Evolutionary conservation across 2,888 invertebrate species (phyloP).

Genomic region (Boloria euphrosyne): DNA sequence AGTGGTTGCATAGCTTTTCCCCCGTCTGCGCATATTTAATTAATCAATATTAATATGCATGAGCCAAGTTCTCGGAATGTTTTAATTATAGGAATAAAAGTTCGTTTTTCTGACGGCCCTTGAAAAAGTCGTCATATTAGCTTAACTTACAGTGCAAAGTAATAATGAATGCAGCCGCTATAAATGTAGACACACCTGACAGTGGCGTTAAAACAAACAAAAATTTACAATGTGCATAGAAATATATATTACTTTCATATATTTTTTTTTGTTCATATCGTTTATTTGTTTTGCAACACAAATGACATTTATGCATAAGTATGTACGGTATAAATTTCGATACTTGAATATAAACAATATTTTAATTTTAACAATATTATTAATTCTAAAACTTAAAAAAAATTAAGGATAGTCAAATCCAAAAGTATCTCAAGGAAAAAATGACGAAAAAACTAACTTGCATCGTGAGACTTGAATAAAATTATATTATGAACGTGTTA

Average conservation of each 20-base stretch:
- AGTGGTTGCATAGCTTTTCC: constrained; percentile 15
- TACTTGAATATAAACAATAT: neutral
- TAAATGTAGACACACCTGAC: too few relatives aligned
- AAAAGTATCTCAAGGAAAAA: constrained; percentile 42
- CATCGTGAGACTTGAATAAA: constrained; percentile 72
- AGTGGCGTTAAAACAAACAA: too few relatives aligned
- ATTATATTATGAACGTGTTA: constrained; percentile 62
- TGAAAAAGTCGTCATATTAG: constrained; percentile 3
- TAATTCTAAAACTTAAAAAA: too few relatives aligned
- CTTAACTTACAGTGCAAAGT: constrained; percentile 6
- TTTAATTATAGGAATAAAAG: constrained; percentile 25
- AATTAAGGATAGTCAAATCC: constrained; percentile 1
- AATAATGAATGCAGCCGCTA: neutral
- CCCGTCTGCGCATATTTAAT: constrained; percentile 31
- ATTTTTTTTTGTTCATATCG: too few relatives aligned
- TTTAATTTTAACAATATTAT: too few relatives aligned
- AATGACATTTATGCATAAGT: too few relatives aligned
- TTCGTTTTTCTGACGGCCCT: constrained; percentile 7
- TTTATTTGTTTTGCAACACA: too few relatives aligned
- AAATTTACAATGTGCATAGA: too few relatives aligned
- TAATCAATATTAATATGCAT: constrained; percentile 29
- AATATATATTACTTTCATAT: too few relatives aligned
- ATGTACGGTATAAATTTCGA: too few relatives aligned
- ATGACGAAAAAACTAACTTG: constrained; percentile 49
- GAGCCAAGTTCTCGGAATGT: constrained; percentile 15